These are phyloP conservation scores for Rhamnusium bicolor DNA, from an alignment of 2,888 invertebrate genomes.

Conservation along the genomic window DNA sequence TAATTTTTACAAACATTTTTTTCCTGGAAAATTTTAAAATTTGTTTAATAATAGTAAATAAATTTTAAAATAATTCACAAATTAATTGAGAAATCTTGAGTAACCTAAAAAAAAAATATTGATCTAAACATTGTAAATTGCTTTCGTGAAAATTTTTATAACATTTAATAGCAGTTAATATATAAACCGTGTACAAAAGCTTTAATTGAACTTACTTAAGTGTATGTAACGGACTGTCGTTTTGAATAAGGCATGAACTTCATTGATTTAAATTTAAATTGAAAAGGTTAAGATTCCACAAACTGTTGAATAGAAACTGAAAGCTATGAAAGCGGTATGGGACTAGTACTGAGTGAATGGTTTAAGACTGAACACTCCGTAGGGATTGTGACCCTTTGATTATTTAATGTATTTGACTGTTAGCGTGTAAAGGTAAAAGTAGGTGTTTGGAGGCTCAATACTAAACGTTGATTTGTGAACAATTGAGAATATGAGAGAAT, in stretches of 20 bases:
- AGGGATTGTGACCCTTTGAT: background rate
- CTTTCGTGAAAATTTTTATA: no score
- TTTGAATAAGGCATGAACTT: background rate
- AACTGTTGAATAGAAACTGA: background rate
- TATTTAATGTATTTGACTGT: background rate
- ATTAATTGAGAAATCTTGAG: no score
- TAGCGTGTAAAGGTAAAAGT: background rate
- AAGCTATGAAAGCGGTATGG: background rate
- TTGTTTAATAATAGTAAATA: no score
- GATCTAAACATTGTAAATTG: no score
- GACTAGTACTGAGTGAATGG: background rate
- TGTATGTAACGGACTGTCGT: background rate
- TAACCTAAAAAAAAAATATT: no score
- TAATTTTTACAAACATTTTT: no score
- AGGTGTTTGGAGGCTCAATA: background rate
- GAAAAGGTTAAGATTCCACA: background rate
- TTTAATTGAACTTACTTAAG: background rate
- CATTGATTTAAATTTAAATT: background rate
- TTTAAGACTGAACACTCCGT: background rate
- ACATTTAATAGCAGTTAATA: no score
- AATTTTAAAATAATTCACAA: no score
- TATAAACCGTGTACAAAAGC: background rate
- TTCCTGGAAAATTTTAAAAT: no score
- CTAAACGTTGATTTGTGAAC: no score
- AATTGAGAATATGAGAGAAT: no score